A percentile compares a stretch with the other conserved stretches of the same genome.
These are phyloP conservation scores for Dorcus parallelipipedus DNA, from an alignment of 2,888 invertebrate species.

Conservation along the genomic window DNA sequence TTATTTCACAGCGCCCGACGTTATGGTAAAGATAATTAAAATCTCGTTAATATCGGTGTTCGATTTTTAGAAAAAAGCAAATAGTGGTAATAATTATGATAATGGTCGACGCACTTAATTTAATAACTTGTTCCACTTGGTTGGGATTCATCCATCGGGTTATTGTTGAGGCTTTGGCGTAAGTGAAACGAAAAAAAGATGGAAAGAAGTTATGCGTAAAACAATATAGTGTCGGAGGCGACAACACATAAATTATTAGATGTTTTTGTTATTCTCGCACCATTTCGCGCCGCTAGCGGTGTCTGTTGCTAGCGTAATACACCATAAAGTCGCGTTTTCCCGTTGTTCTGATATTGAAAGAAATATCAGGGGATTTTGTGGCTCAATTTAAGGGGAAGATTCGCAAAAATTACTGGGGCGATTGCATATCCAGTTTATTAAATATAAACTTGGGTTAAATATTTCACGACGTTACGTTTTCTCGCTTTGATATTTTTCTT, in stretches of 20 bases:
- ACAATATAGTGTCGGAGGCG: conserved; percentile 25
- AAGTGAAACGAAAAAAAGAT: conserved; percentile 1
- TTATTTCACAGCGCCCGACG: neutral
- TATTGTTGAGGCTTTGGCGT: neutral
- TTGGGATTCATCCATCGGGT: neutral
- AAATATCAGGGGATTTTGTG: conserved; percentile 36
- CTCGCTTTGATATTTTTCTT: neutral
- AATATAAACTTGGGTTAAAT: conserved; percentile 29
- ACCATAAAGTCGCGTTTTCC: conserved; percentile 34
- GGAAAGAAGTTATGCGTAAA: conserved; percentile 9
- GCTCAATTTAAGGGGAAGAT: conserved; percentile 35
- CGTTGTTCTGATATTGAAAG: conserved; percentile 28
- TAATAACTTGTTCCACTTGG: neutral
- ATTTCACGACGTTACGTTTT: conserved; percentile 18
- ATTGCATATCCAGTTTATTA: conserved; percentile 32
- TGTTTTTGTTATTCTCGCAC: conserved; percentile 34
- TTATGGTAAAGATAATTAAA: conserved; percentile 1
- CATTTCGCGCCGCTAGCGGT: conserved; percentile 31
- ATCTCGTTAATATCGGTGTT: neutral
- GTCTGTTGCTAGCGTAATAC: conserved; percentile 33
- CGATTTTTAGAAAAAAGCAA: neutral
- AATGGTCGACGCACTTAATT: neutral
- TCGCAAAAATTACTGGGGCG: conserved; percentile 32
- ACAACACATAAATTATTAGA: conserved; percentile 34
- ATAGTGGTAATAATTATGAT: neutral